Conservation (phyloP, 1,140 invertebrate genomes). For the Ceratitis capitata region DNA sequence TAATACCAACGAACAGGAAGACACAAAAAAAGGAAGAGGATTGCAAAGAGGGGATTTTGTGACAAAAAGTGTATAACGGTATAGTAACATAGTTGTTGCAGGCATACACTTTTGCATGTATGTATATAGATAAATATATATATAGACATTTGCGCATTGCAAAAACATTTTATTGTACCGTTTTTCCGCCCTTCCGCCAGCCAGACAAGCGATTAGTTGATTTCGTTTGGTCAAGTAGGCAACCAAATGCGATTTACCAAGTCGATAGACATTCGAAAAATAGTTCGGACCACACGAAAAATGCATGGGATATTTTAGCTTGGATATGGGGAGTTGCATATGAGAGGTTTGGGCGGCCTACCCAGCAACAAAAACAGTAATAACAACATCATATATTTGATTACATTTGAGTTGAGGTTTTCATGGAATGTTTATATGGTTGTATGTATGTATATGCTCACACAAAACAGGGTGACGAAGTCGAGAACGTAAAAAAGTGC, state of each 20-base stretch:
- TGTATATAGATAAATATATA: not conserved
- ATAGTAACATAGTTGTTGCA: not conserved
- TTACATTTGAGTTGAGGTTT: not conserved
- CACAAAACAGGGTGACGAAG: no score
- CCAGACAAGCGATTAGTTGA: conserved; percentile 23
- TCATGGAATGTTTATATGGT: not conserved
- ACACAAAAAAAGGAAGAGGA: not conserved
- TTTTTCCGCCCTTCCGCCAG: conserved; percentile 12
- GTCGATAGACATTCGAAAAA: conserved; percentile 4
- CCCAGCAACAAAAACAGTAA: not conserved
- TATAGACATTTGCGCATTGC: conserved; percentile 48
- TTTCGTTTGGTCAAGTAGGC: conserved; percentile 34
- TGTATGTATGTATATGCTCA: no score
- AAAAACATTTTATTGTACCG: conserved; percentile 46
- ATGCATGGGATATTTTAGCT: not conserved
- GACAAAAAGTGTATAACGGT: not conserved
- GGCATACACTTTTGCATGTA: not conserved
- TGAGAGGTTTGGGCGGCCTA: not conserved
- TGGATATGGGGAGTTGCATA: not conserved
- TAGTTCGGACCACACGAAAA: not conserved
- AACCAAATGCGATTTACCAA: conserved; percentile 23
- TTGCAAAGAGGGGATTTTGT: no score
- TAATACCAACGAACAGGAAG: not conserved
- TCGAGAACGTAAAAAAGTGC: no score
- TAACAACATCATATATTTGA: not conserved